These are phyloP conservation scores for Labrus mixtus DNA, from an alignment of 2,113 vertebrate species.

Conservation along the genomic window DNA sequence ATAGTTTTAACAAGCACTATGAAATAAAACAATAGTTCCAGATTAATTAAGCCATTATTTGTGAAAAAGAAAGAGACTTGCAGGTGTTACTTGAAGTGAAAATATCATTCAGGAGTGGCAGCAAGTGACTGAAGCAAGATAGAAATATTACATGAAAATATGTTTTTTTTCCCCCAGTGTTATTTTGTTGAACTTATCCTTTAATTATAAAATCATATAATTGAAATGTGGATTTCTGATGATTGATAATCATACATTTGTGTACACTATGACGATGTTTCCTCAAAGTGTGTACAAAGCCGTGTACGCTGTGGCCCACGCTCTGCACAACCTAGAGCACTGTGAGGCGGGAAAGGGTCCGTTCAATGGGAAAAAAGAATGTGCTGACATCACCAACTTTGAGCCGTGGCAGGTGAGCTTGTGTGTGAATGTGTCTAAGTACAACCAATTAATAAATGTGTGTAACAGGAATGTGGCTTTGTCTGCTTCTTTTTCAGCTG, in stretches of 20 bases:
- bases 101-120: not conserved
- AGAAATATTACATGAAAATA: not conserved
- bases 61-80: not conserved
- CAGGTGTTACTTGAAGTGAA: not conserved
- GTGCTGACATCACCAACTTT: slow-evolving; percentile 84
- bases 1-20: not conserved
- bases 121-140: not conserved
- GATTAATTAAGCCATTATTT: not conserved
- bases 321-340: slow-evolving; percentile 82
- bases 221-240: not conserved
- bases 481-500: slow-evolving; percentile 73
- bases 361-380: slow-evolving; percentile 66
- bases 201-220: too few species aligned
- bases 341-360: slow-evolving; percentile 80
- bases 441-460: not conserved
- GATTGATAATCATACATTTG: not conserved
- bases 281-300: slow-evolving; percentile 86
- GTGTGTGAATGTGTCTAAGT: not conserved
- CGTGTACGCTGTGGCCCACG: slow-evolving; percentile 87
- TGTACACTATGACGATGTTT: not conserved
- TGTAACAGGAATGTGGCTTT: not conserved
- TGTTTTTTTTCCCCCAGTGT: too few species aligned
- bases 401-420: slow-evolving; percentile 86
- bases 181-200: too few species aligned
- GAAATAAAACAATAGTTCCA: not conserved